These are phyloP conservation scores for Hecatera dysodea DNA, from an alignment of 2,888 invertebrate genomes.

Conservation along the genomic window DNA sequence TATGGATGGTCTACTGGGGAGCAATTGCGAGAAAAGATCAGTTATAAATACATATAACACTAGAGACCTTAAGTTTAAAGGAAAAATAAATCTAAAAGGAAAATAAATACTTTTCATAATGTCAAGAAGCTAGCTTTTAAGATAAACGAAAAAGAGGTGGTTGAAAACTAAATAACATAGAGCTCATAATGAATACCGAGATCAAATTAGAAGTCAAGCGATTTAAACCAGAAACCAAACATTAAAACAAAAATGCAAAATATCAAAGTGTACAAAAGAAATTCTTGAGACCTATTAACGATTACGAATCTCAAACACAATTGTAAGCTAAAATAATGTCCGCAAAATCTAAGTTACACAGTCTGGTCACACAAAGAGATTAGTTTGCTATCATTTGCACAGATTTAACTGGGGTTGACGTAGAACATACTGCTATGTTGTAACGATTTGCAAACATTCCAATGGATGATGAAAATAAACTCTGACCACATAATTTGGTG, in stretches of 20 bases:
- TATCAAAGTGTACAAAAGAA: conserved; percentile 5
- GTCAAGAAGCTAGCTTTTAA: too few relatives aligned
- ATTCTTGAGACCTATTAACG: conserved; percentile 25
- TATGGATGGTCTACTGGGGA: too few relatives aligned
- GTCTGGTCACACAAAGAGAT: conserved; percentile 37
- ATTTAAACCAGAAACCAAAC: neutral
- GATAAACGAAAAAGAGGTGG: neutral
- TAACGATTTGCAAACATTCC: conserved; percentile 43
- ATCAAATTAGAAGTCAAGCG: neutral
- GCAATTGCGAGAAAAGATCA: too few relatives aligned
- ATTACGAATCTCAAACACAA: conserved; percentile 37
- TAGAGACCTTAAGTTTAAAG: too few relatives aligned
- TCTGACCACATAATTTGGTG: conserved; percentile 7
- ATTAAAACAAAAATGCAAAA: neutral
- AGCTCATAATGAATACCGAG: too few relatives aligned
- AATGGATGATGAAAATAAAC: conserved; percentile 16
- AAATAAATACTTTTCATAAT: too few relatives aligned
- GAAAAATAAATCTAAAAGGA: too few relatives aligned
- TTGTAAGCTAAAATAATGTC: conserved; percentile 15
- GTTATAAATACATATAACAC: too few relatives aligned
- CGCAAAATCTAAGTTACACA: conserved; percentile 30
- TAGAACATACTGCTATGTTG: conserved; percentile 27
- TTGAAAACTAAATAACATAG: neutral
- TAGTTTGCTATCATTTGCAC: conserved; percentile 35
- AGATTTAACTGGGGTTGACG: conserved; percentile 32